Evolutionary conservation across 2,797 vertebrate genomes (phyloP).

Genomic region (Caiman crocodilus): DNA sequence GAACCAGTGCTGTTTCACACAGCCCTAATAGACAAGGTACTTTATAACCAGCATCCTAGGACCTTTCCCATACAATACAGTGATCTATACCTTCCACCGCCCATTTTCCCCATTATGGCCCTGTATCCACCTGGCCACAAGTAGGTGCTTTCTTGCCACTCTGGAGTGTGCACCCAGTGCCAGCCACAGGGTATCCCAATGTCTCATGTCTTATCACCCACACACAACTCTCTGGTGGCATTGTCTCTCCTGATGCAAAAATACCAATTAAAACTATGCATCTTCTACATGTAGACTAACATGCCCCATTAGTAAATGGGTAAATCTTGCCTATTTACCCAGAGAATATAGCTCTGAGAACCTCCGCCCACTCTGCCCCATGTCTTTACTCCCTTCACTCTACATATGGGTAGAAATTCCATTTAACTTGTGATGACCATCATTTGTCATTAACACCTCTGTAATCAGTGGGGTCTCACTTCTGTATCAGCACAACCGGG

Average conservation of each 20-base stretch:
- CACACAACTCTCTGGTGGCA: neutral
- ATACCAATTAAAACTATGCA: neutral
- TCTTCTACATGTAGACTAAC: neutral
- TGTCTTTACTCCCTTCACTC: neutral
- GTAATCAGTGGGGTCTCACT: accelerated
- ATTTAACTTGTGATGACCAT: neutral
- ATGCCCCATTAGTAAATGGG: neutral
- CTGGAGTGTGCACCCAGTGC: too few relatives aligned
- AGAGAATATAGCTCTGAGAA: neutral
- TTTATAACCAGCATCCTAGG: neutral
- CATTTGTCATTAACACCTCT: accelerated
- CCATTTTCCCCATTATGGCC: neutral
- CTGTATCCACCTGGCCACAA: too few relatives aligned
- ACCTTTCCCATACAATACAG: neutral
- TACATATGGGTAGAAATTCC: neutral
- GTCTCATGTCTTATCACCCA: too few relatives aligned
- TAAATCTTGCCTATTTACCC: neutral
- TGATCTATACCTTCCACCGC: neutral
- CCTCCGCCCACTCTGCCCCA: neutral
- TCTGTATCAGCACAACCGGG: neutral
- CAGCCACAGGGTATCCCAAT: neutral
- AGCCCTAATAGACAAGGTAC: too few relatives aligned
- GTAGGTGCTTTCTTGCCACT: too few relatives aligned
- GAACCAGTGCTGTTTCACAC: too few relatives aligned
- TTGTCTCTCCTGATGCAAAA: neutral